Base-by-base conservation (phyloP, 2,797 vertebrate species). In the Danio choprae region DNA sequence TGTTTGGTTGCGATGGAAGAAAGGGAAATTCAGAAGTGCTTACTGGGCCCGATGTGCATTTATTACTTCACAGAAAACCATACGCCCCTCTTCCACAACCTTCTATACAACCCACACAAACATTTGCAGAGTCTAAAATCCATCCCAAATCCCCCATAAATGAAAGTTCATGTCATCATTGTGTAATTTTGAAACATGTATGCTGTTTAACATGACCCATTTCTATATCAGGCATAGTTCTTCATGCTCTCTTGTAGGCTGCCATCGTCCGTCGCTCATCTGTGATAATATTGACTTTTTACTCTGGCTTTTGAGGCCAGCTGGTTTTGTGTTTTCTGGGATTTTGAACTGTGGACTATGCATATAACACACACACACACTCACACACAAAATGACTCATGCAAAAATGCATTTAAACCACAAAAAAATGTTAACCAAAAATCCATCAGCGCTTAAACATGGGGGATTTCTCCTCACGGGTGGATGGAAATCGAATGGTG, bases 11-110 rank as follows among this genome's bases (percentile, higher is more conserved):
- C 3, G 43, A 64, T 38, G 20, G 40, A 63, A 40, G 46, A 79
- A 60, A 62, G 77, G 68, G 77, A 72, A 79, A 55, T 79, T 79
- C 69, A 53, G 59, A 71, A 71, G 48, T 44, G 40, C 69, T 73
- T 56, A 46, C 51, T 46, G 41, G 70, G 11, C 60, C 50, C 48
- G 38, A 65, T 64, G 48, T 80, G 38, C 48, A 48, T 77, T 46
- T 77, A 55, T 73, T 64, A 59, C 15, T 18, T 20, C 20, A 55
- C 62, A 77, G 9, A 65, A 38, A 59, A 60, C 44, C 56, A 48
- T 15, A 53, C 18, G 13, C 56, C 8, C 20, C 29, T 29, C 29
- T 44, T 41, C 29, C 69, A 55, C 15, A 69, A 51, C 65, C 53
- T 48, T 78, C 18, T 10, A 79, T 51, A n/a, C 44, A 70, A 41